phyloP scores from a whole-genome alignment of 2,797 vertebrate species.

The Tokudaia muenninki region DNA sequence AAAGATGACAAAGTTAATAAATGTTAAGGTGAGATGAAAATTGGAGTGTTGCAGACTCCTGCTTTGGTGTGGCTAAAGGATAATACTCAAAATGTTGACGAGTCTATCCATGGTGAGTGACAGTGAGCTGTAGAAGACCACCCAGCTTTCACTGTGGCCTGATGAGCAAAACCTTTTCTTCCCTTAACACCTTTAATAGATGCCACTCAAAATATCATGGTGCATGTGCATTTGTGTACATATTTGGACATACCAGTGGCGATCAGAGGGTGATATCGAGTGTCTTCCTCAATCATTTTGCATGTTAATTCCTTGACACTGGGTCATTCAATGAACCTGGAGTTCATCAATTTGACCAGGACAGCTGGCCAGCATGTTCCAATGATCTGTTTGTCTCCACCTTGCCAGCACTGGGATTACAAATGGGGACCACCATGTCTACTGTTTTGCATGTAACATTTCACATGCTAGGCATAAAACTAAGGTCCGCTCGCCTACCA shows the following conservation, averaged over 20 bases:
- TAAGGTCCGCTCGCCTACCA: not conserved
- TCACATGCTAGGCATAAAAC: not conserved
- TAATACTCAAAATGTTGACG: not conserved
- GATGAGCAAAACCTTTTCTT: not conserved
- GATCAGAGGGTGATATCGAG: not conserved
- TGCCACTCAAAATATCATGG: not conserved
- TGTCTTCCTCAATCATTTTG: not conserved
- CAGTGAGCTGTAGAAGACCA: not conserved
- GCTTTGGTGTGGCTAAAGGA: not conserved
- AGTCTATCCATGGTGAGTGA: not conserved
- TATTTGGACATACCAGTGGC: not conserved
- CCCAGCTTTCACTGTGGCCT: not conserved
- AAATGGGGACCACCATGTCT: not conserved
- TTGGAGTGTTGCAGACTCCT: not conserved
- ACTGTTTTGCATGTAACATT: not conserved
- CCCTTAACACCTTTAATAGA: not conserved
- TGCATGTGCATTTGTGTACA: not conserved
- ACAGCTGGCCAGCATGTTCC: not conserved
- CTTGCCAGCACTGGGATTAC: not conserved
- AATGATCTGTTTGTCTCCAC: not conserved
- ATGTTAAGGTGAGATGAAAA: conserved; percentile 23
- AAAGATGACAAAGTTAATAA: not conserved
- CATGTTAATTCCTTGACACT: not conserved
- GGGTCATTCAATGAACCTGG: not conserved
- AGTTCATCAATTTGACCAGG: not conserved